Percentiles rank a stretch among this genome's conserved stretches.
phyloP scores from a whole-genome alignment of 2,113 vertebrate species.

The Hystrix cristata region DNA sequence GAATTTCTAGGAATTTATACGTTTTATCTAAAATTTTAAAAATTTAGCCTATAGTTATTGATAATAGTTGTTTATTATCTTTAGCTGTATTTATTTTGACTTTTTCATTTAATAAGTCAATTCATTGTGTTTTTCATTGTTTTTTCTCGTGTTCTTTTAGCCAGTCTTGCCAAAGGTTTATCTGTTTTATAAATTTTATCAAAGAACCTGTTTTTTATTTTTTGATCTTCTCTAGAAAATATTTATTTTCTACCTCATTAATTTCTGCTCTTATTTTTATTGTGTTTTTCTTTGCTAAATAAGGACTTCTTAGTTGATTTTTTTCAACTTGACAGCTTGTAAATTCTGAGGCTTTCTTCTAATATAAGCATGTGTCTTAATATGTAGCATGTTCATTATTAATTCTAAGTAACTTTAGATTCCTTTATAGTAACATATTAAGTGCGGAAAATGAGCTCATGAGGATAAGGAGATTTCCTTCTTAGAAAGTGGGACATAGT shows the following conservation, averaged over 20 bases:
- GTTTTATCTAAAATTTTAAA: background rate
- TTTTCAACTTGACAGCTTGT: background rate
- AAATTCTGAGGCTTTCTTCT: slow-evolving; percentile 19
- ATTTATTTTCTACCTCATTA: background rate
- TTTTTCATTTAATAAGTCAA: background rate
- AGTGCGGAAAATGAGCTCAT: background rate
- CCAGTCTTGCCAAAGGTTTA: background rate
- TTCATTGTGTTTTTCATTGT: background rate
- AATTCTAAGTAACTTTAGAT: slow-evolving; percentile 30
- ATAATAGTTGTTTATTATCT: background rate
- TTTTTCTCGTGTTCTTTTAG: background rate
- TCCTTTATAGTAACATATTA: slow-evolving; percentile 47
- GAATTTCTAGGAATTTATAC: background rate
- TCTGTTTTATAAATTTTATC: slow-evolving; percentile 27
- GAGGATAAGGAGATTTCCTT: background rate
- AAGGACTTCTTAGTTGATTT: background rate
- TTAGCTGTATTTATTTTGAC: background rate
- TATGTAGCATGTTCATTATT: slow-evolving; percentile 34
- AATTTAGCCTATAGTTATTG: background rate
- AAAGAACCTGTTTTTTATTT: background rate
- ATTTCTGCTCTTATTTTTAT: background rate
- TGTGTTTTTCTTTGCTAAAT: slow-evolving; percentile 33
- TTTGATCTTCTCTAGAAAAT: background rate
- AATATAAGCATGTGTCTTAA: background rate
- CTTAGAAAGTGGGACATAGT: background rate